A percentile compares a stretch with the other conserved stretches of the same genome.
Evolutionary conservation across 2,113 vertebrate species (phyloP).

Genomic region (Rhagologus leucostigma): DNA sequence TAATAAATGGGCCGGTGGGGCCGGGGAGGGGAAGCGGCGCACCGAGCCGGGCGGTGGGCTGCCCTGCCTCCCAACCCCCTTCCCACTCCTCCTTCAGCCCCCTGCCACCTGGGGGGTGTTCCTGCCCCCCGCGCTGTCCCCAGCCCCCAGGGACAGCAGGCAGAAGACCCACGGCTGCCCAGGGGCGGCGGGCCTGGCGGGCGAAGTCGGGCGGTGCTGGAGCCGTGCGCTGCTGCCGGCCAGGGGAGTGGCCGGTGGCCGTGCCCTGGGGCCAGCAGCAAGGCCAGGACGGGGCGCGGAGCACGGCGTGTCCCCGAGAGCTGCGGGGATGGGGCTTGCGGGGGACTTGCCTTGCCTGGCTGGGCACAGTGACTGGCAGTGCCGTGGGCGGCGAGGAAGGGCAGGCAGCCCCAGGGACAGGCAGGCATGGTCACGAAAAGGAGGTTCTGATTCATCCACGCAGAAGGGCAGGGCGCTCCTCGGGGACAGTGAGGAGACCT

Average conservation of each 20-base stretch:
- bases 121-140: fast-evolving
- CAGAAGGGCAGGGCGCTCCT: background rate
- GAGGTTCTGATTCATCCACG: background rate
- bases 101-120: background rate
- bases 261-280: background rate
- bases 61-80: background rate
- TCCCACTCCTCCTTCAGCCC: background rate
- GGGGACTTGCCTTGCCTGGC: background rate
- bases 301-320: fast-evolving
- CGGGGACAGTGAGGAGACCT: fast-evolving
- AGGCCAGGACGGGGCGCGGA: background rate
- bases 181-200: background rate
- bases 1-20: slow-evolving; percentile 58
- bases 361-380: background rate
- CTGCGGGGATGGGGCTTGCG: fast-evolving
- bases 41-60: background rate
- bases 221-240: background rate
- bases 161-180: background rate
- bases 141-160: background rate
- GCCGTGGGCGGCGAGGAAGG: background rate
- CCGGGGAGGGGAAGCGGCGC: background rate
- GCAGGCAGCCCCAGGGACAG: background rate
- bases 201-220: background rate
- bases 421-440: background rate
- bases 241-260: fast-evolving